Evolutionary conservation across 2,888 invertebrate genomes (phyloP), one percentile per base, ranked within the genome.

Genomic region (Nineta flava): DNA sequence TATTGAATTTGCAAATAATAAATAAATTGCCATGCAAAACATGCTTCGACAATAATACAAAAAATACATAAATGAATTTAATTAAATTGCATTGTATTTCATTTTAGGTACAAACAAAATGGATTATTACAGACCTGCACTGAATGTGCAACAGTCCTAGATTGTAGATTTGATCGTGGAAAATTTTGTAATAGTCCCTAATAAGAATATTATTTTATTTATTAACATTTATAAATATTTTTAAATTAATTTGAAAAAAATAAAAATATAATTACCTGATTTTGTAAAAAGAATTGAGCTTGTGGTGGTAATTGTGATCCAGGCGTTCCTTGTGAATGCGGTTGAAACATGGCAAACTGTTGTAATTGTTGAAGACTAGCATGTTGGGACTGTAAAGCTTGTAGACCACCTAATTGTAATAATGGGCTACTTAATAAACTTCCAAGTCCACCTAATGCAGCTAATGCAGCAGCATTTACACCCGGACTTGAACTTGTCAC

Each of bases 271-370:
- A 62, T 60, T 61, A 81, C 81, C 75, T 81, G 84, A 66, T 84
- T 85, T 63, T 85, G 85, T 49, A 86, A 67, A 64, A 85, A 78
- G 62, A 84, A 82, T 62, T 84, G 85, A 17, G 82, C 75, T 57
- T 77, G 78, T 5, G 81, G 70, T 43, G 72, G 70, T 51, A 73
- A 60, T 57, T 71, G 68, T 31, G 67, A 64, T 32, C 68, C 65
- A 50, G 72, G 65, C 49, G 69, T 68, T 21, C 70, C 67, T 60
- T 71, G 69, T 49, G 76, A 66, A 60, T 71, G 69, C 49, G 76
- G 78, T 55, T 74, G 78, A 58, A 79, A 72, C 69, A 80, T 73
- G 50, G 79, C 75, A 57, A 80, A 71, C 58, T 80, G 80, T 58
- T 81, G 80, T 50, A 80, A 62, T 52, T 72, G 71, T 57, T 79